Base-by-base conservation (phyloP, 2,888 invertebrate species). In the Pristionchus mayeri region DNA sequence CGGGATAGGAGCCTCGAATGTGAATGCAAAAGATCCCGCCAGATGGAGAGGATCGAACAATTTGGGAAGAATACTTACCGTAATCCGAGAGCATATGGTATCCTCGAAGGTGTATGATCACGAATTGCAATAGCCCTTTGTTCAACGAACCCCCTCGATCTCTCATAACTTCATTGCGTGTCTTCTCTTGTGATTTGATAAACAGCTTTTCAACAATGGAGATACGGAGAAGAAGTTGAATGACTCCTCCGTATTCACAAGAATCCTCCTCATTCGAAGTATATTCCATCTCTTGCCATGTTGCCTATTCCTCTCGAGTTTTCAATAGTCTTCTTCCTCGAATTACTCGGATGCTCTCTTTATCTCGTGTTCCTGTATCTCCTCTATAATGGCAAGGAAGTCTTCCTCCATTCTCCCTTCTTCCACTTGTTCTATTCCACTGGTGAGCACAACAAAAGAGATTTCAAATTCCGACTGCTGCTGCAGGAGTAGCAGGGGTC, bases 11-110 rank as follows among this genome's bases (percentile, higher is more conserved):
- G 48, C 30, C 27, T 50, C 18, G 16, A 48, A 78, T 50, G 24
- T n/a, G 34, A 18, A 50, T 50, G 48, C 50, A 21, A 21, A 13
- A 18, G 30, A 78, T 50, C 76, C 76, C 0, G 11, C n/a, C 40
- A 78, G 50, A 2, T 78, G 76, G 76, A 48, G 18, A 50, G 76
- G 76, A 30, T 24, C 50, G 50, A 78, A 78, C 21, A 48, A 50
- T 24, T 27, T 78, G 6, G 76, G 76, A 50, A 24, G 76, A 50
- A 50, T 78, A 21, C 76, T 78, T 50, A 78, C 76, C 18, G 50
- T 78, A 78, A 78, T 78, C 30, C 48, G 76, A 27, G 76, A 78
- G 40, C 76, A 78, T 78, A 50, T 78, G 76, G 50, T 78, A 13
- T 48, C 27, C 21, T 50, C 76, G 0, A 48, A 78, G 30, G 48